Evolutionary conservation across 1,140 invertebrate species (phyloP), one percentile per base, ranked within the genome.

Genomic region (Lithobius niger): DNA sequence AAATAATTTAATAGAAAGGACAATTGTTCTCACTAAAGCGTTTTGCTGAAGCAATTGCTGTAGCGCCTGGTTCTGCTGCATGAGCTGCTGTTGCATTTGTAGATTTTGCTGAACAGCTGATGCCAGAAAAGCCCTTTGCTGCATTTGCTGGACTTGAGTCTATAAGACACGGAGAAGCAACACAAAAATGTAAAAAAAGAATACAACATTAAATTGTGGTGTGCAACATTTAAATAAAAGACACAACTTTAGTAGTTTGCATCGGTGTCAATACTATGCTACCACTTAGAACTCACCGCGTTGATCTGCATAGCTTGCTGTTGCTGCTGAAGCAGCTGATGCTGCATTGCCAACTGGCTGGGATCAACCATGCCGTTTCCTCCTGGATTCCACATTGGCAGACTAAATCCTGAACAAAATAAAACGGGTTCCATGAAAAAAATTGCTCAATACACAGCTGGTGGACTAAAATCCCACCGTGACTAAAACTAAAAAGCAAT

Each of bases 91-190:
- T 64, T 95, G 90, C 56, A 95, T 94, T 71, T 95, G 90, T 42
- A 95, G 81, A 69, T 96, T 95, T 65, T 95, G 91, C 2, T 88
- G 89, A 81, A 94, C 91, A 1, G 91, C 89, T 28, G 85, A 89
- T 66, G 93, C 88, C 4, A 95, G 66, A 67, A 94, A 94, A 0
- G 89, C 88, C 54, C 88, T 72, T 65, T 93, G 88, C 15, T 92
- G 68, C 65, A 89, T 86, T 61, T 88, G 84, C 63, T 88, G 84
- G 4, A 55, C 21, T 28, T 54, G 52, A 6, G 21, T 4, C 52
- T 54, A 25, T 6, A 31, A 52, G 21, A 51, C 10, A 51, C 27
- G 24, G 18, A 18, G 13, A 13, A 24, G 18, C 18, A 18, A 47
- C 27, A 51, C 49, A 40, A 10, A 27, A 40, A 27, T n/a, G 4